Evolutionary conservation across 2,888 invertebrate genomes (phyloP).

Genomic region (Desoria tigrina): DNA sequence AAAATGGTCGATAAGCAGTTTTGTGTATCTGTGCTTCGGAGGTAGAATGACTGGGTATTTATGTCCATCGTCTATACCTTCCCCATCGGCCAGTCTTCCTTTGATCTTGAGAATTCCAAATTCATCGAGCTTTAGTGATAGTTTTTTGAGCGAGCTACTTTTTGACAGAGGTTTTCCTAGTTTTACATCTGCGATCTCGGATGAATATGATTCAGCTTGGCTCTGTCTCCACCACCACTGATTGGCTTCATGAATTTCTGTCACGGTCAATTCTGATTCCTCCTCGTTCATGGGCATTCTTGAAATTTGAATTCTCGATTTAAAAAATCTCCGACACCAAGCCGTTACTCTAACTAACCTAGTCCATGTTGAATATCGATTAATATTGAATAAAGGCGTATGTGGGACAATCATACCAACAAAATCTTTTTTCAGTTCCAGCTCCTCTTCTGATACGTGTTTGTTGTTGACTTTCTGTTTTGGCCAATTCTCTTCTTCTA

Average conservation of each 20-base stretch:
- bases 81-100: neutral
- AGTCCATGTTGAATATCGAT: neutral
- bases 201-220: neutral
- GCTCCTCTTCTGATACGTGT: neutral
- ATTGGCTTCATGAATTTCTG: neutral
- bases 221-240: neutral
- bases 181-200: neutral
- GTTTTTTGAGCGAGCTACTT: neutral
- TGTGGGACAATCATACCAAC: neutral
- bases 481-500: conserved; percentile 38
- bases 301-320: neutral
- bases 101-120: neutral
- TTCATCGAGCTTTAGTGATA: neutral
- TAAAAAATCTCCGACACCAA: neutral
- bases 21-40: neutral
- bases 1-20: conserved; percentile 6
- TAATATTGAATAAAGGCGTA: neutral
- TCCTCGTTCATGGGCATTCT: neutral
- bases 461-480: neutral
- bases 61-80: neutral
- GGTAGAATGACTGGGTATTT: neutral
- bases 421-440: neutral
- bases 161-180: neutral
- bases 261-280: too few species aligned
- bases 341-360: neutral